Conservation (phyloP, 2,797 vertebrate species). For the Neosalanx taihuensis region DNA sequence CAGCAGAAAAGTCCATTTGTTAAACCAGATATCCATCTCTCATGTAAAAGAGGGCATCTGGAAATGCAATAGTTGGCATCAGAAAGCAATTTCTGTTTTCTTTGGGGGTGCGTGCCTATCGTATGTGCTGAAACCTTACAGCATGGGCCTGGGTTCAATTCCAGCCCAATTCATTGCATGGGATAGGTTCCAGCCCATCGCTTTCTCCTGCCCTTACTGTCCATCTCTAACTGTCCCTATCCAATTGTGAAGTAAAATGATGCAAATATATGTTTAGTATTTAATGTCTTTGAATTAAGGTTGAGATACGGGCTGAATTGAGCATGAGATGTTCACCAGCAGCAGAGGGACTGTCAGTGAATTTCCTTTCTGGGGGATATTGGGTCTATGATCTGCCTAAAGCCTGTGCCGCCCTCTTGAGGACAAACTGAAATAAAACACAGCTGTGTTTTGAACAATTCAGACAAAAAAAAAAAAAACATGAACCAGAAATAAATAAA, state of each 20-base stretch:
- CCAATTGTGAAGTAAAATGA: too few species aligned
- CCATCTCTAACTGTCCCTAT: too few species aligned
- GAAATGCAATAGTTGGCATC: not conserved
- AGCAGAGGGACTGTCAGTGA: not conserved
- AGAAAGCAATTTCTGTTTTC: not conserved
- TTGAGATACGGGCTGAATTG: too few species aligned
- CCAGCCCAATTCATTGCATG: too few species aligned
- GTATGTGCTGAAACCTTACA: too few species aligned
- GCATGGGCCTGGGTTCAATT: too few species aligned
- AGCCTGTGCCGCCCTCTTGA: slow-evolving; percentile 12
- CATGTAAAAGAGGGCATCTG: not conserved
- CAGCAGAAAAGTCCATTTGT: too few species aligned
- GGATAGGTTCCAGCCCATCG: too few species aligned
- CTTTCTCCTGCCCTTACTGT: too few species aligned
- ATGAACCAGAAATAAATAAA: not conserved
- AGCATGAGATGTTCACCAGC: not conserved
- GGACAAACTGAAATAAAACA: slow-evolving; percentile 4
- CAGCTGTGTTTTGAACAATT: not conserved
- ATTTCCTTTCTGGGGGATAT: not conserved
- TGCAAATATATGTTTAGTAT: too few species aligned
- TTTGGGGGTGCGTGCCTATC: not conserved
- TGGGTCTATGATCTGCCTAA: not conserved
- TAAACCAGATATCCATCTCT: not conserved
- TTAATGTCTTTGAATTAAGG: too few species aligned
- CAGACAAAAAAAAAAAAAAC: not conserved